Evolutionary conservation across 2,888 invertebrate species (phyloP), one percentile per base, ranked within the genome.

Genomic region (Gonocerus acuteangulatus): DNA sequence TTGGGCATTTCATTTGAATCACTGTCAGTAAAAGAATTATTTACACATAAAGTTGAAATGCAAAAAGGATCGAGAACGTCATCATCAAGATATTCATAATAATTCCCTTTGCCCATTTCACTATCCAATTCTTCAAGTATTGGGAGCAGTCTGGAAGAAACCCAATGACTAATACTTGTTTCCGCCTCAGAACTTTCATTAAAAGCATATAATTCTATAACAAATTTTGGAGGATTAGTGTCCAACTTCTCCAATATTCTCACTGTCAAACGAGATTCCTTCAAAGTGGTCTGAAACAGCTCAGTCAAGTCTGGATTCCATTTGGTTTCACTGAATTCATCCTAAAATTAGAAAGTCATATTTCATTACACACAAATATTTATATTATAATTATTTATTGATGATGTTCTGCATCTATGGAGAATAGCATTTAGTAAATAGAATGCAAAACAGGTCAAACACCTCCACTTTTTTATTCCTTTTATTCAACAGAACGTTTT

Each of bases 151-250:
- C 47, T 47, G 1, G 11, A 18, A 9, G 21, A n/a, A 27, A 59
- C 34, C 59, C 59, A 59, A 7, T 59, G 18, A 34, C 48, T 59
- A 4, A 59, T 36, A 39, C 36, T 59, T 22, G 48, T 48, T 59
- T 59, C 59, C 1, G 36, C 34, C 48, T 59, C 59, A 19, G 47
- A 36, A 32, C 47, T 23, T 27, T 59, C 59, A 48, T 59, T 48
- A 39, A 48, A 59, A 13, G 59, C 59, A 39, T 48, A 39, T 4
- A 59, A 21, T 36, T 59, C 59, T 11, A 48, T 48, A 19, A 48
- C 21, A 48, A 59, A 59, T 59, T 23, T 48, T 16, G 59, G 59
- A 7, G 59, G 59, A 22, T 36, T 15, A 15, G 48, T 34, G 1
- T n/a, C 34, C 18, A 59, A 22, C 22, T 48, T 32, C 23, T 59